Evolutionary conservation across 2,888 invertebrate species (phyloP).

Genomic region (Cephus sareptanus): DNA sequence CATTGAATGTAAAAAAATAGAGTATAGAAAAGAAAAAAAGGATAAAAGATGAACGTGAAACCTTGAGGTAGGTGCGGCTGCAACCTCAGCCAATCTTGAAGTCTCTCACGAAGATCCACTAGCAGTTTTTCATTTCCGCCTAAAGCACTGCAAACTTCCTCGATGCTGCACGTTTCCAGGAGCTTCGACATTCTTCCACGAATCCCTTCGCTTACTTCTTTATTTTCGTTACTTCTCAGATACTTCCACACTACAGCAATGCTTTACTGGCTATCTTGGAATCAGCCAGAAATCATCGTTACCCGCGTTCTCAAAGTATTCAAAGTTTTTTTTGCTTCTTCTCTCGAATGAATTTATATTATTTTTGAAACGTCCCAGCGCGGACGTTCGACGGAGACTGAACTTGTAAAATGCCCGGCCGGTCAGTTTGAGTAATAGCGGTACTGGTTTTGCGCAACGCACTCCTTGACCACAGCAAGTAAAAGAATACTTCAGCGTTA

Average conservation of each 20-base stretch:
- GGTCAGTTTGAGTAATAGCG: neutral
- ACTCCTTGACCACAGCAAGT: neutral
- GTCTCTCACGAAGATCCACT: conserved; percentile 41
- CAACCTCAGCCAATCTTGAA: conserved; percentile 56
- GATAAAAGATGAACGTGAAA: conserved; percentile 32
- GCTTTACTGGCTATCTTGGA: neutral
- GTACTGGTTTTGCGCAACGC: neutral
- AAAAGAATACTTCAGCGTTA: neutral
- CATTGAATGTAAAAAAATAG: neutral
- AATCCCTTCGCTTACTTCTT: neutral
- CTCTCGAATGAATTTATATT: neutral
- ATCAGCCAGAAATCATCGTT: neutral
- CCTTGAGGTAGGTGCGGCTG: conserved; percentile 63
- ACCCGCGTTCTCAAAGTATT: neutral
- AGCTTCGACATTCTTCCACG: conserved; percentile 24
- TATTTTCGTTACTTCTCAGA: neutral
- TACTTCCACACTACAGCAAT: neutral
- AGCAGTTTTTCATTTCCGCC: conserved; percentile 41
- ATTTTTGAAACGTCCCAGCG: neutral
- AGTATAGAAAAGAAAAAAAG: neutral
- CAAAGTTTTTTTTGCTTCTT: neutral
- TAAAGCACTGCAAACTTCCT: conserved; percentile 36
- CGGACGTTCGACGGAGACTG: neutral
- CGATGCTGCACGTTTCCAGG: conserved; percentile 36
- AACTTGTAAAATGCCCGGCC: neutral